These are phyloP conservation scores for Dipodomys merriami DNA, from an alignment of 2,113 vertebrate genomes.

Conservation along the genomic window DNA sequence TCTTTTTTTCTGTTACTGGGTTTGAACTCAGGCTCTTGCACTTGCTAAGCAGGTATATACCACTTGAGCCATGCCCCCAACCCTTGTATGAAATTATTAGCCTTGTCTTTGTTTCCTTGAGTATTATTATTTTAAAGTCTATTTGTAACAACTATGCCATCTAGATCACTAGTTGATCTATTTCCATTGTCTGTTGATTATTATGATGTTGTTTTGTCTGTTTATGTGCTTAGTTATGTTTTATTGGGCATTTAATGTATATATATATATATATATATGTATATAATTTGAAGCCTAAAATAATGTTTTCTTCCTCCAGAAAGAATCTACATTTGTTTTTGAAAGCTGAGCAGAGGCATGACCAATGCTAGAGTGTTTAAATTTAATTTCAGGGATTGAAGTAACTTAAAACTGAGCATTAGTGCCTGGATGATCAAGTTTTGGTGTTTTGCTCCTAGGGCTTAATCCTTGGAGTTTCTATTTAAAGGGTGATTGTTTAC, in stretches of 20 bases:
- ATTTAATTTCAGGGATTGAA: not conserved
- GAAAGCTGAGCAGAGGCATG: not conserved
- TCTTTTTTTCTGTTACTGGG: too few relatives aligned
- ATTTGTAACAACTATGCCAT: slow-evolving; percentile 33
- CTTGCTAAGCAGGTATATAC: too few relatives aligned
- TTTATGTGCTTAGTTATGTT: not conserved
- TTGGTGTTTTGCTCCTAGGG: not conserved
- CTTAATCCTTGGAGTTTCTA: not conserved
- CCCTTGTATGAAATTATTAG: not conserved
- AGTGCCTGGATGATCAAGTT: not conserved
- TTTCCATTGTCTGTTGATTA: not conserved
- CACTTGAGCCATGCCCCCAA: not conserved
- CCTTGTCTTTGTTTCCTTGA: not conserved
- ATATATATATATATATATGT: not conserved
- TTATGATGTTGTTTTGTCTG: slow-evolving; percentile 1
- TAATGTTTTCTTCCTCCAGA: slow-evolving; percentile 16
- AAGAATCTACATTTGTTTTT: slow-evolving; percentile 46
- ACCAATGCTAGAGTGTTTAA: not conserved
- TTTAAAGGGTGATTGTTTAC: not conserved
- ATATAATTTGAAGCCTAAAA: not conserved
- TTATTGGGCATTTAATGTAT: not conserved
- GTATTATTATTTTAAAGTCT: slow-evolving; percentile 21
- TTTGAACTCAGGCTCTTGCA: too few relatives aligned
- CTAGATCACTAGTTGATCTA: not conserved
- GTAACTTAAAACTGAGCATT: slow-evolving; percentile 14